phyloP scores from a whole-genome alignment of 1,140 invertebrate species.

The Bombyx mori region DNA sequence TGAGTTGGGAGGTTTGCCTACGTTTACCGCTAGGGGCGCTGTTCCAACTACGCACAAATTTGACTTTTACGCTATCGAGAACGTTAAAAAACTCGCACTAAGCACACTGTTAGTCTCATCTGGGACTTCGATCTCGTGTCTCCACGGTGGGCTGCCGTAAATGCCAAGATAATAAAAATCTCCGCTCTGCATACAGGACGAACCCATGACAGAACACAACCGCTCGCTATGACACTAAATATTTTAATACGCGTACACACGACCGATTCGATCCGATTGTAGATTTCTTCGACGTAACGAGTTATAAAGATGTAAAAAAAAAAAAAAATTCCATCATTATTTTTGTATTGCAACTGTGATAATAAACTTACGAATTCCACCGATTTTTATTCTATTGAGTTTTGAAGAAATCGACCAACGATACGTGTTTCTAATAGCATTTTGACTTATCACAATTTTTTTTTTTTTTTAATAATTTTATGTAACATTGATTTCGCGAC shows the following conservation, averaged over 20 bases:
- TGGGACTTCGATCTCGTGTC: too few relatives aligned
- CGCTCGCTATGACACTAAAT: background rate
- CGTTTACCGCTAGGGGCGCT: too few relatives aligned
- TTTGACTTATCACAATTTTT: constrained; percentile 62
- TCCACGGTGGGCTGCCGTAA: background rate
- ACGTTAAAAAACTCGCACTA: too few relatives aligned
- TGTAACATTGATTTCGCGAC: constrained; percentile 53
- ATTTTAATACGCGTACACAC: background rate
- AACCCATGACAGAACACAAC: constrained; percentile 24
- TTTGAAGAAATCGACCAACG: constrained; percentile 62
- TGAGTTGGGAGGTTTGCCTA: too few relatives aligned
- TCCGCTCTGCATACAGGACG: background rate
- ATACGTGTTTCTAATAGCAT: constrained; percentile 33
- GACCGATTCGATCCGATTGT: constrained; percentile 31
- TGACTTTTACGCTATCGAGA: too few relatives aligned
- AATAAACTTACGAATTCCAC: constrained; percentile 68
- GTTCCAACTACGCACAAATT: too few relatives aligned
- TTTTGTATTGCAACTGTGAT: constrained; percentile 68
- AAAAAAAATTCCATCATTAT: constrained; percentile 32
- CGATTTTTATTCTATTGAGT: constrained; percentile 46
- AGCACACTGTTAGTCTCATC: too few relatives aligned
- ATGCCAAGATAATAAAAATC: too few relatives aligned
- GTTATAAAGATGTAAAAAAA: constrained; percentile 26
- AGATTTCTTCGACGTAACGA: constrained; percentile 59
- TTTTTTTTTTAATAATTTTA: constrained; percentile 26